Conservation (phyloP, 2,113 vertebrate species). For the Macrotis lagotis region DNA sequence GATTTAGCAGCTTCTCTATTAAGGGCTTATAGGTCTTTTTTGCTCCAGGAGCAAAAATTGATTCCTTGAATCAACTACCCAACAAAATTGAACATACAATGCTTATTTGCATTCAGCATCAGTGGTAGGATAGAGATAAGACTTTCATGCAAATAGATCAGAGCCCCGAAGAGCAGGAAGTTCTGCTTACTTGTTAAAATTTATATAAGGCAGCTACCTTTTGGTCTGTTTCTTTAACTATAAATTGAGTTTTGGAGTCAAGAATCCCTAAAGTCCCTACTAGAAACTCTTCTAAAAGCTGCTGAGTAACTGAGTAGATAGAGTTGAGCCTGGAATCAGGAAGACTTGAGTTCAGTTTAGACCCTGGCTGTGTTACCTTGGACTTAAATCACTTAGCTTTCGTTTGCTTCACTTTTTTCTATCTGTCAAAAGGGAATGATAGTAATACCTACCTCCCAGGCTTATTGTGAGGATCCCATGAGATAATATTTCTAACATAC, state of each 20-base stretch:
- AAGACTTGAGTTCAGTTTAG: not conserved
- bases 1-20: too few species aligned
- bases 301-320: not conserved
- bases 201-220: not conserved
- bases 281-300: not conserved
- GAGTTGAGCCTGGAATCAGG: not conserved
- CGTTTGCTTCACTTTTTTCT: not conserved
- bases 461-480: not conserved
- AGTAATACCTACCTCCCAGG: not conserved
- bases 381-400: not conserved
- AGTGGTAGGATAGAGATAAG: too few species aligned
- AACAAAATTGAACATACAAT: too few species aligned
- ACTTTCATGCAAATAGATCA: too few species aligned
- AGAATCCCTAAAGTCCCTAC: not conserved
- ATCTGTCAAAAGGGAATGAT: not conserved
- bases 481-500: not conserved
- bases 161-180: not conserved
- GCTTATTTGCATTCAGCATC: too few species aligned
- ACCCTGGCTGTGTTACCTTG: not conserved
- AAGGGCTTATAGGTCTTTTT: too few species aligned
- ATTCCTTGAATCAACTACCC: too few species aligned
- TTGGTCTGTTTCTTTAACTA: not conserved
- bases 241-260: not conserved
- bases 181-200: not conserved
- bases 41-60: too few species aligned